phyloP scores from a whole-genome alignment of 2,113 vertebrate genomes.

The Notarius quadriscutis region DNA sequence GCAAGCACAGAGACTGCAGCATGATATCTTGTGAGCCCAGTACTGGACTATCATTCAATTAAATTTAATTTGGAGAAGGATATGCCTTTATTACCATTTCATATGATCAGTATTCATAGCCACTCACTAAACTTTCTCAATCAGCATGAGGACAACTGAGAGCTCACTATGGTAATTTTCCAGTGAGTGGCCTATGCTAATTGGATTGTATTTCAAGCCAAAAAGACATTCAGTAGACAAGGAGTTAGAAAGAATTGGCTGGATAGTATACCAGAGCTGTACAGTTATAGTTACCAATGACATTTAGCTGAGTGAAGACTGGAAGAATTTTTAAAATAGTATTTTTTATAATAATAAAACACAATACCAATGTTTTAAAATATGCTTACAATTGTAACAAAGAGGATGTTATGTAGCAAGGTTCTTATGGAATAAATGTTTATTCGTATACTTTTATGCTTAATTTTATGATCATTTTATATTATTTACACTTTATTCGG shows the following conservation, averaged over 20 bases:
- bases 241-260: neutral
- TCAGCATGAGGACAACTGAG: constrained; percentile 40
- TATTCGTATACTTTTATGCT: neutral
- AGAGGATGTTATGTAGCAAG: neutral
- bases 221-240: constrained; percentile 33
- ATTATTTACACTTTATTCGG: too few relatives aligned
- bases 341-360: too few relatives aligned
- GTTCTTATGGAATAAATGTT: too few relatives aligned
- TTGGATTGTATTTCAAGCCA: constrained; percentile 50
- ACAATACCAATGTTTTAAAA: neutral
- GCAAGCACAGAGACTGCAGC: constrained; percentile 6
- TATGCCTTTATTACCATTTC: constrained; percentile 35
- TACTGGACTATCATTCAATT: neutral
- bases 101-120: constrained; percentile 35
- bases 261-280: neutral
- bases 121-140: constrained; percentile 37
- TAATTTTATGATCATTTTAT: too few relatives aligned
- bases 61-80: constrained; percentile 29
- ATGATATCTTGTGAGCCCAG: neutral
- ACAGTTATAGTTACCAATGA: neutral
- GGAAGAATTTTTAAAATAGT: neutral
- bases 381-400: neutral
- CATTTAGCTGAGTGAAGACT: neutral
- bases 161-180: constrained; percentile 47
- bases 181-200: constrained; percentile 46